Conservation (phyloP, 1,140 invertebrate species). For the Papilio helenus region DNA sequence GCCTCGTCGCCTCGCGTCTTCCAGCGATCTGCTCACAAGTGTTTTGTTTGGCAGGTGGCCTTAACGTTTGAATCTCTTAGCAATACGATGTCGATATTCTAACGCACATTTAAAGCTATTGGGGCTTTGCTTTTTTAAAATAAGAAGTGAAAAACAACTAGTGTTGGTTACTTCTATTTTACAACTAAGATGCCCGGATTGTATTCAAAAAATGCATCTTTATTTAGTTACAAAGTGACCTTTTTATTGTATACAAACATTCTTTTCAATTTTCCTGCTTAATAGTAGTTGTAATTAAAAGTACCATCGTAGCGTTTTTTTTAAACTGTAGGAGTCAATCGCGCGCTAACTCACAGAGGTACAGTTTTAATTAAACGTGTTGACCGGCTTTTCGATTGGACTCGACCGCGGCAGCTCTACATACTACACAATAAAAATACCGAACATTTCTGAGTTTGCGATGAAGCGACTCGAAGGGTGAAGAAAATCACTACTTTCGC, state of each 20-base stretch:
- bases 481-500: conserved; percentile 15
- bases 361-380: conserved; percentile 37
- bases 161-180: not conserved
- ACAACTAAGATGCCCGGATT: not conserved
- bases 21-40: not conserved
- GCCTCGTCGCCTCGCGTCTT: conserved; percentile 28
- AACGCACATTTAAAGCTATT: not conserved
- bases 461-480: conserved; percentile 29
- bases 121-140: not conserved
- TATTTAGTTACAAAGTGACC: not conserved
- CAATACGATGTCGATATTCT: not conserved
- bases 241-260: not conserved
- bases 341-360: conserved; percentile 16
- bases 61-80: conserved; percentile 20
- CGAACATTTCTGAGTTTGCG: conserved; percentile 36
- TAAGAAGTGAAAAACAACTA: not conserved
- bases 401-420: conserved; percentile 27
- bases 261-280: not conserved
- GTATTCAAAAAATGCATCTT: not conserved
- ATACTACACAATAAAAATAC: conserved; percentile 39
- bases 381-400: conserved; percentile 32
- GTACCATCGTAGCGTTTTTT: conserved; percentile 19
- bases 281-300: not conserved
- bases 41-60: conserved; percentile 32
- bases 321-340: conserved; percentile 13